phyloP scores from a whole-genome alignment of 2,797 vertebrate species.

The Enteromius fasciolatus region DNA sequence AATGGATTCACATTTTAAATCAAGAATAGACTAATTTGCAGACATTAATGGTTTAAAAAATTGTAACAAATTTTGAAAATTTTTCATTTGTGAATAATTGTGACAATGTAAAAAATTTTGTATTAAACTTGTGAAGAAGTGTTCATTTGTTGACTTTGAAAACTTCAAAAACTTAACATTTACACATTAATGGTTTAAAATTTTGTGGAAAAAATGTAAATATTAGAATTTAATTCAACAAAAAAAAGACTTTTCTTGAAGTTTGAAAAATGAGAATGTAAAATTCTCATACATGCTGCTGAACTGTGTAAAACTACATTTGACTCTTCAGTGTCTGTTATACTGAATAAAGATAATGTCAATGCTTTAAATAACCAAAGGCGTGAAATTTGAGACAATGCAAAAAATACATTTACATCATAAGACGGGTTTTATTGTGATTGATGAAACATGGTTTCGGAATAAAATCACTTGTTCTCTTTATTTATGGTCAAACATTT shows the following conservation, averaged over 20 bases:
- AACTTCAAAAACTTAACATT: neutral
- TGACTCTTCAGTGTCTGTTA: neutral
- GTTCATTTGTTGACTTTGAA: neutral
- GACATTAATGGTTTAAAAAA: neutral
- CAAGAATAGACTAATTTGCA: neutral
- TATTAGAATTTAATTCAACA: neutral
- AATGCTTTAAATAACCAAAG: neutral
- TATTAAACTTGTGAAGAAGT: neutral
- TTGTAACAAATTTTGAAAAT: neutral
- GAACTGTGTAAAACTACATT: neutral
- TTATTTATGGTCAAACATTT: conserved; percentile 72
- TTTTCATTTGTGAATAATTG: neutral
- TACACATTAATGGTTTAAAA: neutral
- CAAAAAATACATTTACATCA: conserved; percentile 1
- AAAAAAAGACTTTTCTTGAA: neutral
- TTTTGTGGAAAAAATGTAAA: neutral
- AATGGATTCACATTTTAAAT: neutral
- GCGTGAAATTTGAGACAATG: conserved; percentile 8
- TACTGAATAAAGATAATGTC: neutral
- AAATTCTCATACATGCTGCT: neutral
- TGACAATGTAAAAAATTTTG: neutral
- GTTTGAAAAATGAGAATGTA: neutral
- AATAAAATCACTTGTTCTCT: conserved; percentile 72
- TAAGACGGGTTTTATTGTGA: conserved; percentile 36
- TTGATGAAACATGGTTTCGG: conserved; percentile 62